Conservation (phyloP, 2,888 invertebrate genomes). For the Esperia sulphurella region DNA sequence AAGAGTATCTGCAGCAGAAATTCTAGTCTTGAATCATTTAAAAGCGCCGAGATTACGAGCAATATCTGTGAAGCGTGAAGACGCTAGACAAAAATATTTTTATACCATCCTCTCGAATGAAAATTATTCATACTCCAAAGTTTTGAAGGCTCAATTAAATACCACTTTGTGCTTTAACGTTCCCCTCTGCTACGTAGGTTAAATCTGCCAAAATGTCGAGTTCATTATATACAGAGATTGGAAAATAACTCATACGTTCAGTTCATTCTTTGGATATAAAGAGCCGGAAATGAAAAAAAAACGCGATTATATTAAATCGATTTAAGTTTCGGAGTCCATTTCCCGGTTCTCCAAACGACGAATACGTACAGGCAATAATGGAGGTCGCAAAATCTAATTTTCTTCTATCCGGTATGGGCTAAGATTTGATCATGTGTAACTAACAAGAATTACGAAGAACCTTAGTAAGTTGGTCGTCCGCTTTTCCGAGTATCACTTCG, state of each 20-base stretch:
- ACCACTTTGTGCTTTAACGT: neutral
- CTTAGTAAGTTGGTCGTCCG: slow-evolving; percentile 79
- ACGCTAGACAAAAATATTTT: neutral
- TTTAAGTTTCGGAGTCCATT: neutral
- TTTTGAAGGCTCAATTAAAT: neutral
- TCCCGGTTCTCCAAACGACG: neutral
- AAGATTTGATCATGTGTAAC: too few species aligned
- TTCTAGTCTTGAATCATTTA: slow-evolving; percentile 19
- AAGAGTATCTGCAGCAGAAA: slow-evolving; percentile 14
- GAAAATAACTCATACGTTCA: neutral
- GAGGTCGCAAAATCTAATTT: neutral
- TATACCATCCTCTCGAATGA: neutral
- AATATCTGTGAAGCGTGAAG: neutral
- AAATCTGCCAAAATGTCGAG: too few species aligned
- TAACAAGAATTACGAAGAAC: slow-evolving; percentile 29
- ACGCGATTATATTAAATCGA: slow-evolving; percentile 11
- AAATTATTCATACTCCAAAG: neutral
- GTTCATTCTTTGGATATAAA: neutral
- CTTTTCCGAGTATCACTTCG: slow-evolving; percentile 91
- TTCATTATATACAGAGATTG: too few species aligned
- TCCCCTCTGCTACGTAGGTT: too few species aligned
- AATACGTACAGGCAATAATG: neutral
- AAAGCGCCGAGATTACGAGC: too few species aligned
- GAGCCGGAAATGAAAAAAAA: slow-evolving; percentile 13
- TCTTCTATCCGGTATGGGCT: neutral